Evolutionary conservation across 2,888 invertebrate species (phyloP), one percentile per base, ranked within the genome.

Genomic region (Aethes cnicana): DNA sequence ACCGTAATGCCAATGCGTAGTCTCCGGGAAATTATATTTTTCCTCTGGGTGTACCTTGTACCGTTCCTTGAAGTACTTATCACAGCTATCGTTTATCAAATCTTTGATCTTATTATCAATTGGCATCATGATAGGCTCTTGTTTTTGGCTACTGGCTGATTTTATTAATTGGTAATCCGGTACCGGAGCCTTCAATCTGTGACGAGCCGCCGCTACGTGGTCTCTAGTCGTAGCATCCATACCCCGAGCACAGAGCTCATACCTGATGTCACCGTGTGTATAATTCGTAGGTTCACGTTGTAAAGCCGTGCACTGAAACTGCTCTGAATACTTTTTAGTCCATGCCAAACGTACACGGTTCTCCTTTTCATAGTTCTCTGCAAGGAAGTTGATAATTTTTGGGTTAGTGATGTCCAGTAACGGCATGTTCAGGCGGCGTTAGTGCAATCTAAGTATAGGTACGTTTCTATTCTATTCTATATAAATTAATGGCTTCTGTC

Each of bases 321-420:
- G 9, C 1, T 9, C n/a, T 4, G 26, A 21, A 43, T 43, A 28
- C 26, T 49, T 49, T n/a, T 20, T 26, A 9, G 26, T 28, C 42
- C 42, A 43, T 14, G 16, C 20, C 8, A 49, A 6, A 1, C 36
- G 28, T 2, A 21, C 5, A 12, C 36, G 16, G 2, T 26, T 20
- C 11, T 49, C 43, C 16, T 43, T 43, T n/a, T 43, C 49, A 16
- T 43, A 30, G 11, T 25, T 26, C 36, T 49, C 49, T 4, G 14
- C 12, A 7, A 49, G 12, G 12, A 42, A 43, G 12, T 16, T 32
- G 8, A 28, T 18, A n/a, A 36, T 8, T 11, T 4, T 21, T 26
- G 42, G 43, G 17, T 49, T 21, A 12, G 7, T 33, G 32, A 11
- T 12, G n/a, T 21, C 21, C 1, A 6, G 17, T 8, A 43, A 12